These are phyloP conservation scores for Hydrozoanthus gracilis DNA, from an alignment of 92 coral and sea anemone genomes.

Conservation along the genomic window DNA sequence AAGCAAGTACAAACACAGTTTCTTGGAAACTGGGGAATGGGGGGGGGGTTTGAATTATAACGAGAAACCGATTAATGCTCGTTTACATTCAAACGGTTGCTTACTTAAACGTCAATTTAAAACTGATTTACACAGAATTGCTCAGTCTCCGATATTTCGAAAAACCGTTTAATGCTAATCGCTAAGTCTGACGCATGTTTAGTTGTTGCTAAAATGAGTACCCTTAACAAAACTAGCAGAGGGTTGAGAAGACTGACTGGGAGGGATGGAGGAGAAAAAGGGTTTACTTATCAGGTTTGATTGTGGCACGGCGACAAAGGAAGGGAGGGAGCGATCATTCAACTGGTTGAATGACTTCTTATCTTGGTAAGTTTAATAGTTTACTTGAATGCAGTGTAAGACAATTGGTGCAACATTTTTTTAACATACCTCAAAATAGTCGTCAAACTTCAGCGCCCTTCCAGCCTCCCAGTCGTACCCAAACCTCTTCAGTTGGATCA, in stretches of 20 bases:
- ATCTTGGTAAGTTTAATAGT: background rate
- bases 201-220: too few species aligned
- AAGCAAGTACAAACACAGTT: background rate
- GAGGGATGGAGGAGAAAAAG: too few species aligned
- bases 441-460: constrained; percentile 87
- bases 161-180: too few species aligned
- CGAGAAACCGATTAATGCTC: too few species aligned
- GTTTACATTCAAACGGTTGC: background rate
- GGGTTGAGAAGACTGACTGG: too few species aligned
- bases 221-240: too few species aligned
- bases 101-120: background rate
- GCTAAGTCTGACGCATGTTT: too few species aligned
- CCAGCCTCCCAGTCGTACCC: constrained; percentile 98
- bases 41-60: too few species aligned
- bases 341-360: background rate
- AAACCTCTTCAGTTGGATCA: constrained; percentile 89
- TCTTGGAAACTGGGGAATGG: too few species aligned
- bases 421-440: constrained; percentile 78
- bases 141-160: too few species aligned
- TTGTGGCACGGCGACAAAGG: too few species aligned
- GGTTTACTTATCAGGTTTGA: background rate
- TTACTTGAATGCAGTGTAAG: background rate
- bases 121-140: background rate
- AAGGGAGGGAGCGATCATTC: too few species aligned
- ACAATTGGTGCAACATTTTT: background rate